phyloP scores from a whole-genome alignment of 2,113 vertebrate genomes.

The Gasterosteus aculeatus region DNA sequence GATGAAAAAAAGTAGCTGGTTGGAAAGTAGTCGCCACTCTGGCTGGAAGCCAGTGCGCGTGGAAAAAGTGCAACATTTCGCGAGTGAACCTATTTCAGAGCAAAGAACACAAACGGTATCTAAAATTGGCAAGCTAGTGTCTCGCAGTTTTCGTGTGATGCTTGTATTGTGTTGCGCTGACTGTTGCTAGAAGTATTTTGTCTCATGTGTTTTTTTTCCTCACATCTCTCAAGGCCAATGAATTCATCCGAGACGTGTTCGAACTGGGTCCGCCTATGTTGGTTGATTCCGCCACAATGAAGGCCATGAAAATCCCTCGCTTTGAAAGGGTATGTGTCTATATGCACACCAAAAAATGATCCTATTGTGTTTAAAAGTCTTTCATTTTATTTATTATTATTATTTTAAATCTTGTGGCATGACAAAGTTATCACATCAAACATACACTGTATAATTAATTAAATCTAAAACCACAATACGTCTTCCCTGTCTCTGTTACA shows the following conservation, averaged over 20 bases:
- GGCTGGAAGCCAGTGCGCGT: not conserved
- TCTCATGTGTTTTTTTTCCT: not conserved
- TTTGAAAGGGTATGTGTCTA: constrained; percentile 89
- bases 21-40: constrained; percentile 1
- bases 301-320: constrained; percentile 95
- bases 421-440: not conserved
- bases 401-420: not conserved
- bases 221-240: constrained; percentile 86
- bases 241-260: constrained; percentile 96
- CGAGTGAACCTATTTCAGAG: constrained; percentile 11
- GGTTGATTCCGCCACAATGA: constrained; percentile 90
- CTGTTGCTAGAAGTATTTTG: not conserved
- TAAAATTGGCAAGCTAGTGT: not conserved
- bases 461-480: too few relatives aligned
- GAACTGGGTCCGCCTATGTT: constrained; percentile 93
- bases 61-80: constrained; percentile 12
- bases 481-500: constrained; percentile 49
- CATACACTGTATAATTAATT: not conserved
- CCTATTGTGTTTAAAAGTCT: not conserved
- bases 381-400: not conserved
- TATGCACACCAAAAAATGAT: not conserved
- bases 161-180: not conserved
- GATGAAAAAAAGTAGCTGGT: not conserved
- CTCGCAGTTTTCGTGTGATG: not conserved
- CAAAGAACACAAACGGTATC: not conserved